Evolutionary conservation across 2,113 vertebrate species (phyloP), one percentile per base, ranked within the genome.

Genomic region (Thermophis baileyi): DNA sequence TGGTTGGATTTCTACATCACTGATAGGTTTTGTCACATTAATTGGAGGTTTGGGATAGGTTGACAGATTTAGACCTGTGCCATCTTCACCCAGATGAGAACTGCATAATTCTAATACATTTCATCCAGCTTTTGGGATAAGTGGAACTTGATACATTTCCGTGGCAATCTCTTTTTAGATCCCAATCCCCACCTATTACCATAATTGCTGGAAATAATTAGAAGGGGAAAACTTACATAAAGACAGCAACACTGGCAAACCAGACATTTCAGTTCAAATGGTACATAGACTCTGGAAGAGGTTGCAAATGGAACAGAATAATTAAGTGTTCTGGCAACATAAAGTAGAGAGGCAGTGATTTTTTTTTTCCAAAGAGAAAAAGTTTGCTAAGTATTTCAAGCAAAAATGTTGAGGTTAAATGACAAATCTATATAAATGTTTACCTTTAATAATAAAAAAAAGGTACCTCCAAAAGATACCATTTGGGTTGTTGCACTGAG

Each of bases 171-270:
- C 44, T 94, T 94, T 96, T 95, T 94, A 89, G 89, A 92, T 86
- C 89, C 51, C 6, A 86, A 60, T 92, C 3, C 44, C 18, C 91
- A 18, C 49, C 14, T 89, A 94, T 95, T 94, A 94, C 91, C 54
- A 92, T 94, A 96, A 94, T 95, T 96, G 85, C 92, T 95, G 91
- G 91, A 95, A 95, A 85, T 94, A 95, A 95, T 94, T 95, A 95
- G 24, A 89, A 93, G 54, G 93, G 55, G 53, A 63, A n/a, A 90
- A 91, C 30, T 95, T 3, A 51, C n/a, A 89, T 46, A 92, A 90
- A 85, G 89, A 57, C 90, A 49, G 90, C 69, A n/a, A 91, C 49
- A 35, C 92, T 94, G 91, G 8, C 44, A 35, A 86, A 89, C 11
- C 87, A 87, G 90, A 91, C 9, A 6, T 46, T 14, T 93, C 53